These are phyloP conservation scores for Oceanodroma leucorhoa DNA, from an alignment of 2,797 vertebrate species.

Conservation along the genomic window DNA sequence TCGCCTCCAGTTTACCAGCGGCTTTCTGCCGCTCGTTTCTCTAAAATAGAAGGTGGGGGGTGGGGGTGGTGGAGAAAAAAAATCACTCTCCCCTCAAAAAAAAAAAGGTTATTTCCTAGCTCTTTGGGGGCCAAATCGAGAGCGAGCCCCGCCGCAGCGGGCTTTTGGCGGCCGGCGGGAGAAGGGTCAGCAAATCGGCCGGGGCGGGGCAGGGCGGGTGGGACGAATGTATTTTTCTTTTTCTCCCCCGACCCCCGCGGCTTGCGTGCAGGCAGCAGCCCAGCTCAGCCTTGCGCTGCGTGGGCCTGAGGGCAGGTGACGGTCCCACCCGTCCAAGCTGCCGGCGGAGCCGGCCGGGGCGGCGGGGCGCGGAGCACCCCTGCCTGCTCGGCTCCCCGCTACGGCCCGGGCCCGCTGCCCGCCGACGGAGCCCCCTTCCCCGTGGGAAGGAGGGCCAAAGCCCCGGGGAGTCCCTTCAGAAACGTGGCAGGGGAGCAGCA, in stretches of 20 bases:
- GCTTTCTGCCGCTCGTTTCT: neutral
- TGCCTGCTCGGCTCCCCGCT: neutral
- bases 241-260: rapidly evolving
- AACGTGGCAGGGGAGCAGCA: rapidly evolving
- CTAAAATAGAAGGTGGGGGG: rapidly evolving
- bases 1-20: neutral
- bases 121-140: neutral
- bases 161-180: neutral
- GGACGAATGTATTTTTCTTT: neutral
- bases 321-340: no score
- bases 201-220: rapidly evolving
- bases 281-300: neutral
- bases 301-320: neutral
- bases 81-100: no score
- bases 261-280: neutral
- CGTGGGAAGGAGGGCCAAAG: neutral
- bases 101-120: neutral
- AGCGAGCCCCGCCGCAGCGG: rapidly evolving
- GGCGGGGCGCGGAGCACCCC: no score
- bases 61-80: no score
- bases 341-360: neutral
- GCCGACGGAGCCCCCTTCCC: no score
- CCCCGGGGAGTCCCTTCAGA: no score
- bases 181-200: neutral
- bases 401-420: neutral